Evolutionary conservation across 2,113 vertebrate species (phyloP).

Genomic region (Bubo scandiacus): DNA sequence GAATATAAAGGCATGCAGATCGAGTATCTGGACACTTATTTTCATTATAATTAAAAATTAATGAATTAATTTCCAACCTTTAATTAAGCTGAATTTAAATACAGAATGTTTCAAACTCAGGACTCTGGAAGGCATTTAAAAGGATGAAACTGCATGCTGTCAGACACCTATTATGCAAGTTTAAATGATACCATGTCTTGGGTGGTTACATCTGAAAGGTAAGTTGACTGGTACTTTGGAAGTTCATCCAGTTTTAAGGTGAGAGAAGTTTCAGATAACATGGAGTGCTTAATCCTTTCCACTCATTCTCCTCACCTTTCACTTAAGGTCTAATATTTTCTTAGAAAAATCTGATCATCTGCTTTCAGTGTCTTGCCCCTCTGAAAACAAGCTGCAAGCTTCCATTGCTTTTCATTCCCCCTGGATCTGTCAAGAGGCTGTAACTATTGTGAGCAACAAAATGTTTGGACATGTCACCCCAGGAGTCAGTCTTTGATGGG

Average conservation of each 20-base stretch:
- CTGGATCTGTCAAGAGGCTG: background rate
- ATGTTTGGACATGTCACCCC: background rate
- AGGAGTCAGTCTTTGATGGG: background rate
- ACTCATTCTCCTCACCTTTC: background rate
- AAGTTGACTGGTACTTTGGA: background rate
- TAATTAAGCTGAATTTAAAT: slow-evolving; percentile 24
- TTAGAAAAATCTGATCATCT: background rate
- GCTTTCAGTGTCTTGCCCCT: background rate
- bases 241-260: background rate
- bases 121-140: background rate
- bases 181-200: background rate
- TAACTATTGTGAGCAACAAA: background rate
- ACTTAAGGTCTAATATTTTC: background rate
- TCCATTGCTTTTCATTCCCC: background rate
- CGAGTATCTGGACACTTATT: background rate
- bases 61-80: background rate
- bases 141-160: background rate
- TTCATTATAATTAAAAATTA: background rate
- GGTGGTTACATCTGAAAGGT: background rate
- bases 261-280: background rate
- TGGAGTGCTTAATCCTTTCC: background rate
- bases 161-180: background rate
- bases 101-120: background rate
- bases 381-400: background rate
- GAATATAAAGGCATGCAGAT: background rate